These are phyloP conservation scores for Coptodon rendalli DNA, from an alignment of 2,113 vertebrate species.

Conservation along the genomic window DNA sequence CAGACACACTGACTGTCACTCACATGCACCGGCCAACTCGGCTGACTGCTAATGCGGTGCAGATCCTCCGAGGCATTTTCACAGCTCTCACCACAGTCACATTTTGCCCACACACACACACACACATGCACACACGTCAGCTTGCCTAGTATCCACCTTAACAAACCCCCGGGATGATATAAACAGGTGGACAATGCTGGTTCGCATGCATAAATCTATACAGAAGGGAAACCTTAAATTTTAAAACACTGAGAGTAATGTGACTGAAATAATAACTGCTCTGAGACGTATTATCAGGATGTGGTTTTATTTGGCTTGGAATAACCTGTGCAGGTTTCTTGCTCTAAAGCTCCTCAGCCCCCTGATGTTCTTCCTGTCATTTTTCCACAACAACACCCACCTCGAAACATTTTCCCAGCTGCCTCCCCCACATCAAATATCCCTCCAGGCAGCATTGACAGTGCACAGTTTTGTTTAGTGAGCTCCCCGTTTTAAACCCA, in stretches of 20 bases:
- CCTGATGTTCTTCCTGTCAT: slow-evolving; percentile 45
- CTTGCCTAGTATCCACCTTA: background rate
- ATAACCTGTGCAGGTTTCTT: slow-evolving; percentile 3
- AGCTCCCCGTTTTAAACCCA: slow-evolving; percentile 7
- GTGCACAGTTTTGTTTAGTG: background rate
- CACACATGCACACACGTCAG: background rate
- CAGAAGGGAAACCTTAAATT: background rate
- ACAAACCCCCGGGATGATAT: background rate
- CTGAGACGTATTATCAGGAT: slow-evolving; percentile 22
- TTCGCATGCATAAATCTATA: slow-evolving; percentile 19
- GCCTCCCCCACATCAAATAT: slow-evolving; percentile 27
- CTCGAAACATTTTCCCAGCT: slow-evolving; percentile 36
- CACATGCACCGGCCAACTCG: slow-evolving; percentile 18
- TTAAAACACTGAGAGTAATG: background rate
- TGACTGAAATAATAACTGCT: background rate
- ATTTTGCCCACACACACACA: background rate
- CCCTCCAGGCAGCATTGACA: slow-evolving; percentile 21
- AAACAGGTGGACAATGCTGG: slow-evolving; percentile 9
- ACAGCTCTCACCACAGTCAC: background rate
- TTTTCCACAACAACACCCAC: slow-evolving; percentile 44
- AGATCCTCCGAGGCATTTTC: slow-evolving; percentile 7
- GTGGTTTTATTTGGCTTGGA: slow-evolving; percentile 43
- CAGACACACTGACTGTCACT: slow-evolving; percentile 33
- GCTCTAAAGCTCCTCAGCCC: slow-evolving; percentile 8
- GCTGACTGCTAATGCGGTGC: slow-evolving; percentile 53